These are phyloP conservation scores for Mongoloraphidia duomilia DNA, from an alignment of 2,888 invertebrate species.

Conservation along the genomic window DNA sequence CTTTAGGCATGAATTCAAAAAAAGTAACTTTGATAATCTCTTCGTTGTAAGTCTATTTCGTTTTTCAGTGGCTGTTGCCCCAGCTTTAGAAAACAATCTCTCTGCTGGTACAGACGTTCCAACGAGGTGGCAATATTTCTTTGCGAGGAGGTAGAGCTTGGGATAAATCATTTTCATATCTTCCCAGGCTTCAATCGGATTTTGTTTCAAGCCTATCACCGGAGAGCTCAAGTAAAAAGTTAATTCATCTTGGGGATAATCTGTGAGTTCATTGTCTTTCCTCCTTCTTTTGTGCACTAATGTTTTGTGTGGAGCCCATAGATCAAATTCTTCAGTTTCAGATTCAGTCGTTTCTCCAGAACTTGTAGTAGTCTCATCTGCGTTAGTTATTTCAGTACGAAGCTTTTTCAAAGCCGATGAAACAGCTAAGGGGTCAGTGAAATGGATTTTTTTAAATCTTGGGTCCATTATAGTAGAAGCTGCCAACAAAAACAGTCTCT, in stretches of 20 bases:
- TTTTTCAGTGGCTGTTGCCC: conserved; percentile 13
- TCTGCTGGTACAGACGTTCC: conserved; percentile 15
- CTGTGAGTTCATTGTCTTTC: no score
- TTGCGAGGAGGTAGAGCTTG: conserved; percentile 7
- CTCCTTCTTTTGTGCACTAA: conserved; percentile 14
- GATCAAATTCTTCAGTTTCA: conserved; percentile 1
- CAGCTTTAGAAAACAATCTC: conserved; percentile 14
- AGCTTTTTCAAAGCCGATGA: not conserved
- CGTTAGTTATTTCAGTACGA: not conserved
- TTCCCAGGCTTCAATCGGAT: conserved; percentile 15
- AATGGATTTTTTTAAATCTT: no score
- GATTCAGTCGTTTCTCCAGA: not conserved
- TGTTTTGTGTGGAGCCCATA: conserved; percentile 11
- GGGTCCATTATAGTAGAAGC: conserved; percentile 13
- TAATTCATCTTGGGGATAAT: conserved; percentile 12
- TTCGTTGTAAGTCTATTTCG: conserved; percentile 12
- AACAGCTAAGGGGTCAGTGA: not conserved
- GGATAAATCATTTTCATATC: conserved; percentile 10
- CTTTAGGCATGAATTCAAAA: conserved; percentile 14
- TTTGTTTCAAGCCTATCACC: conserved; percentile 15
- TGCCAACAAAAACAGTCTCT: not conserved
- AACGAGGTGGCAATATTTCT: conserved; percentile 13
- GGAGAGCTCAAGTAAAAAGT: conserved; percentile 9
- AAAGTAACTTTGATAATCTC: conserved; percentile 13
- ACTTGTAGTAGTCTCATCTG: conserved; percentile 11